Base-by-base conservation (phyloP, 2,888 invertebrate species). In the Antitype chi region DNA sequence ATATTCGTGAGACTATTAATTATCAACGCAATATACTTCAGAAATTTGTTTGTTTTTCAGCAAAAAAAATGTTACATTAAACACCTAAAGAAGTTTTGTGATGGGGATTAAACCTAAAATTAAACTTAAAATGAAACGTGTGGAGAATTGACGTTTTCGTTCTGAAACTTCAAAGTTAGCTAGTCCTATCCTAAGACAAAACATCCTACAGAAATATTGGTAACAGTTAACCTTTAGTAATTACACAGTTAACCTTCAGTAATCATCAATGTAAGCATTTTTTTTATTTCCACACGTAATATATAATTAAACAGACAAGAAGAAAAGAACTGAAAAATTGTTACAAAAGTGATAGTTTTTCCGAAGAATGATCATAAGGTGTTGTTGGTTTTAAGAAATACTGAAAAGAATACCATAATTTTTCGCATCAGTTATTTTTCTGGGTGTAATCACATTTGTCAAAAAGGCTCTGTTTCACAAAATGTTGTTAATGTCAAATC, bases 161-260 rank as follows among this genome's bases (percentile, higher is more conserved):
- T 74, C 84, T 74, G 70, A 82, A 85, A 84, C 55, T 52, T 28
- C 20, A 6, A n/a, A 3, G 15, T 4, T 0, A 20, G 7, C 25
- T 28, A 59, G 8, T 25, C 0, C 0, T 53, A 11, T 15, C 13
- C 8, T 47, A 4, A 6, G 2, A 25, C 5, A 52, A 52, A 59
- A 43, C 1, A 38, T 11, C 28, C 68, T 0, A 3, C 15, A 17
- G 28, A 2, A 15, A 2, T 8, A 52, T 20, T 52, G 23, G 11
- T 57, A 28, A 68, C 0, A n/a, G 57, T 5, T 28, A 28, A 15
- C 5, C 9, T 53, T 8, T 23, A 66, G 2, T 66, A 23, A 28
- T 9, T 28, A 23, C 1, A 8, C 15, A n/a, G n/a, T n/a, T n/a
- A n/a, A n/a, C n/a, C n/a, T 49, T 57, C 38, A 4, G 9, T 20